Percentiles rank a stretch among this genome's conserved stretches.
These are phyloP conservation scores for Pipistrellus pygmaeus DNA, from an alignment of 2,797 vertebrate species.

Conservation along the genomic window DNA sequence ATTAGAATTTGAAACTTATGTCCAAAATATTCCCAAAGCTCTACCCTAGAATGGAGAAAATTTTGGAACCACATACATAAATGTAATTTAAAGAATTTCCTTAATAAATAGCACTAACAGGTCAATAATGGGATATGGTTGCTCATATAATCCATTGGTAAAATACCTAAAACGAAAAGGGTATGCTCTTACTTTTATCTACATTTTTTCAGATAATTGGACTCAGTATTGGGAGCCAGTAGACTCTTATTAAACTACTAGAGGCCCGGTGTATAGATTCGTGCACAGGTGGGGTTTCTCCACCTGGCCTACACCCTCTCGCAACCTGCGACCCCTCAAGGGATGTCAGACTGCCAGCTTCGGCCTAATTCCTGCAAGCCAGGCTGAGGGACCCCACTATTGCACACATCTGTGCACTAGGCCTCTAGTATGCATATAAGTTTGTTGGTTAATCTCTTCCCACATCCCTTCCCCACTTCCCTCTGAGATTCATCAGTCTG, in stretches of 20 bases:
- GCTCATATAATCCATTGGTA: neutral
- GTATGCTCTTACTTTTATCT: neutral
- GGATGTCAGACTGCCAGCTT: no score
- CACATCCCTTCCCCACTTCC: no score
- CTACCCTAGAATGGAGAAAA: neutral
- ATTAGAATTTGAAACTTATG: neutral
- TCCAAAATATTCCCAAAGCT: neutral
- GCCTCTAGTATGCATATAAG: no score
- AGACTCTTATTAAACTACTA: neutral
- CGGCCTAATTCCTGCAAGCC: no score
- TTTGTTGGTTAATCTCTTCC: no score
- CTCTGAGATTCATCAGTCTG: no score
- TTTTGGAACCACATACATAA: neutral
- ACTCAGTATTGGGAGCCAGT: neutral
- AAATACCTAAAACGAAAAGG: neutral
- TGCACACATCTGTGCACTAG: no score
- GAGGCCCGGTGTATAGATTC: no score
- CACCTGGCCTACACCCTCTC: no score
- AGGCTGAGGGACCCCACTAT: no score
- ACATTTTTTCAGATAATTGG: constrained; percentile 24
- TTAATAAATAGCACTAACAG: neutral
- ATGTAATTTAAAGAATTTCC: neutral
- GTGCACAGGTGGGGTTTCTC: no score
- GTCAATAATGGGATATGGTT: neutral
- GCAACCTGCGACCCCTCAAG: no score